Evolutionary conservation across 2,888 invertebrate species (phyloP).

Genomic region (Pyrgus malvae): DNA sequence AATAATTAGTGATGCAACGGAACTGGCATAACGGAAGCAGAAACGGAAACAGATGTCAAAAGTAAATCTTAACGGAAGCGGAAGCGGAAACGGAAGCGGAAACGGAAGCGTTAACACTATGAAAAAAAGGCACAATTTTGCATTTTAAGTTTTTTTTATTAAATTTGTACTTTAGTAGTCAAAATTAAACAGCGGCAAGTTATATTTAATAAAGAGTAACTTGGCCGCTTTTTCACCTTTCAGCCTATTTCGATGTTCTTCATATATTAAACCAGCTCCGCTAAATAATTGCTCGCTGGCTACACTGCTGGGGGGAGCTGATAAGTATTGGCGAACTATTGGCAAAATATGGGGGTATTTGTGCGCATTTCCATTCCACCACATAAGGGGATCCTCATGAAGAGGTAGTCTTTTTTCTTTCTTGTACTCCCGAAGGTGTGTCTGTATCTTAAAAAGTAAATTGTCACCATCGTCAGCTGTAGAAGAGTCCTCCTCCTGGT

Average conservation of each 20-base stretch:
- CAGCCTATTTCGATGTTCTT: slow-evolving; percentile 23
- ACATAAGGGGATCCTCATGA: neutral
- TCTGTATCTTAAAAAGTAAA: neutral
- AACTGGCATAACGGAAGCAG: no score
- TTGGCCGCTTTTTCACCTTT: slow-evolving; percentile 25
- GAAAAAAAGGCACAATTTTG: neutral
- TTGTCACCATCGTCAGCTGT: neutral
- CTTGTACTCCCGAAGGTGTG: neutral
- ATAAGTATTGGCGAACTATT: neutral
- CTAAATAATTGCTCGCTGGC: slow-evolving; percentile 25
- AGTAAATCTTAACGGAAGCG: no score
- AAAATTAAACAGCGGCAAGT: slow-evolving; percentile 29
- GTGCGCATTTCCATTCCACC: neutral
- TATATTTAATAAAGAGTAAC: slow-evolving; percentile 5
- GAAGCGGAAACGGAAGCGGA: no score
- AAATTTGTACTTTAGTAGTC: slow-evolving; percentile 18
- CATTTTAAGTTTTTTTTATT: no score
- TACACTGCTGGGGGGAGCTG: slow-evolving; percentile 17
- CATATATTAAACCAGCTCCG: slow-evolving; percentile 20
- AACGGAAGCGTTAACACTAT: no score
- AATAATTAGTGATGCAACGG: no score
- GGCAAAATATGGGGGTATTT: neutral
- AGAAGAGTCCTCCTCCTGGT: neutral
- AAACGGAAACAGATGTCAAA: no score
- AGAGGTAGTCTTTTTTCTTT: neutral